Base-by-base conservation (phyloP, 2,113 vertebrate genomes). In the Hydrochoerus hydrochaeris region DNA sequence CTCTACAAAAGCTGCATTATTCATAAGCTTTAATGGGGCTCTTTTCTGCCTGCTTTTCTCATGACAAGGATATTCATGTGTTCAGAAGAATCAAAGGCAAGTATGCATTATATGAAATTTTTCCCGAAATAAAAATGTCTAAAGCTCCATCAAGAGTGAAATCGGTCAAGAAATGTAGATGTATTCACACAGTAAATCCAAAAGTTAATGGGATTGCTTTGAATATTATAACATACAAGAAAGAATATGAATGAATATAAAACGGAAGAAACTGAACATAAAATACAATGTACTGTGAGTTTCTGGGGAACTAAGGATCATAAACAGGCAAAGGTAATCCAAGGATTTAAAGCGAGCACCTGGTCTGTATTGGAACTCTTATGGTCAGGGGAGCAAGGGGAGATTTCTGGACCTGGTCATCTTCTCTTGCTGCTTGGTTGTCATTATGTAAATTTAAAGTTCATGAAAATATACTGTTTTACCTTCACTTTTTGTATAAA, bases 351-450 rank as follows among this genome's bases (percentile, higher is more conserved):
- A 62, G 30, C 32, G 7, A 44, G 3, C 16, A 22, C 1, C 2
- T 17, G 32, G 2, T 62, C 67, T 81, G n/a, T 12, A 20, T 0
- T 26, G 26, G 14, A 54, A 5, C 0, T 7, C 20, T 6, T 17
- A 35, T 0, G 4, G 60, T n/a, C 26, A 80, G 44, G 52, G 14
- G 6, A 0, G 2, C 5, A 19, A 5, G 0, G 1, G 4, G 12
- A 38, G 24, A 8, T 13, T 38, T 69, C 30, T 5, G 4, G 9
- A 41, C 4, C 10, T 38, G 20, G 35, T 17, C 7, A 83, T 41
- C 4, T 6, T 49, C 26, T 71, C 6, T 13, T 69, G 32, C 8
- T 28, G 3, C 52, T 7, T 7, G 3, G 1, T 38, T 58, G n/a
- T 44, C 28, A 38, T 69, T 38, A 20, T 12, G 38, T 75, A n/a